These are phyloP conservation scores for Acleris emargana DNA, from an alignment of 2,888 invertebrate species.

Conservation along the genomic window DNA sequence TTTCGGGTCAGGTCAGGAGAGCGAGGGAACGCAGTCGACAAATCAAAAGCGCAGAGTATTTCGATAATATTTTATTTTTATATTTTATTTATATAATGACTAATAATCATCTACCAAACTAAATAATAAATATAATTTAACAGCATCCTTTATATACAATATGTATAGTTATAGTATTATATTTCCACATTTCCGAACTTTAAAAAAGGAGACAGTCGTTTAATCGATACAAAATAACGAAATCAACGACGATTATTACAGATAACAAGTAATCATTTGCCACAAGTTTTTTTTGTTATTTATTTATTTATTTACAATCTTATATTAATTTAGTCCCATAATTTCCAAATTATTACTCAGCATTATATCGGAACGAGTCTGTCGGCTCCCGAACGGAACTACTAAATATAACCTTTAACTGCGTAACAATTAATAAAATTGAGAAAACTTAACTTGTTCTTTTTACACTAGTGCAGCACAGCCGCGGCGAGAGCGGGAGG, in stretches of 20 bases:
- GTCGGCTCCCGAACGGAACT: constrained; percentile 34
- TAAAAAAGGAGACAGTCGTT: constrained; percentile 62
- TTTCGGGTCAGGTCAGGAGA: too few relatives aligned
- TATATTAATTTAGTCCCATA: constrained; percentile 82
- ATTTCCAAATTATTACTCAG: constrained; percentile 71
- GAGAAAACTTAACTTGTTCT: constrained; percentile 67
- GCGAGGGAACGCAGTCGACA: background rate
- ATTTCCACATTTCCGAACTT: constrained; percentile 59
- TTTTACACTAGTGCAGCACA: constrained; percentile 40
- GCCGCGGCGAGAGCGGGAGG: constrained; percentile 40
- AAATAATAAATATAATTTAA: constrained; percentile 81
- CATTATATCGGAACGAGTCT: constrained; percentile 45
- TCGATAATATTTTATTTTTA: constrained; percentile 81
- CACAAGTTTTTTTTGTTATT: constrained; percentile 68
- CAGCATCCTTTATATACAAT: constrained; percentile 82
- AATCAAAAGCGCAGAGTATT: constrained; percentile 50
- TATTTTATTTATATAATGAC: constrained; percentile 80
- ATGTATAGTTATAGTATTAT: constrained; percentile 73
- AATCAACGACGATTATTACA: constrained; percentile 69
- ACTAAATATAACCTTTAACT: constrained; percentile 39
- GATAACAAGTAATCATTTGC: constrained; percentile 80
- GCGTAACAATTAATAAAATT: constrained; percentile 66
- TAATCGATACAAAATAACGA: constrained; percentile 71
- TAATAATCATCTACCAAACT: constrained; percentile 82
- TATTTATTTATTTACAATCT: constrained; percentile 79